Evolutionary conservation across 2,113 vertebrate species (phyloP).

Genomic region (Acanthisitta chloris): DNA sequence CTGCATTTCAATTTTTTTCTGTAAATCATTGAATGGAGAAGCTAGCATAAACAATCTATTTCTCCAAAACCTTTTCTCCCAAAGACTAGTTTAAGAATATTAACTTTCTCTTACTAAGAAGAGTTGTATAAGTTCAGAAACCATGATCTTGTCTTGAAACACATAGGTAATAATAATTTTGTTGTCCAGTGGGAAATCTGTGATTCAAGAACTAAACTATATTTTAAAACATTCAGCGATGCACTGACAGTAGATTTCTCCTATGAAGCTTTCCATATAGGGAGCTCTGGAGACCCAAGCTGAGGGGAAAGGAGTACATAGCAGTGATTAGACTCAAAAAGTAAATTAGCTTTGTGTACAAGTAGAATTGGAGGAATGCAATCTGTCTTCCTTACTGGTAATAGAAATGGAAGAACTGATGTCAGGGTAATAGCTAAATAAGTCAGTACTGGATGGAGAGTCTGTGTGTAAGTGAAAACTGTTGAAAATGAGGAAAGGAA

Average conservation of each 20-base stretch:
- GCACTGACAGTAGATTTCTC: not conserved
- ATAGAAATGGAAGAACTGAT: not conserved
- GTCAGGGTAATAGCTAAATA: not conserved
- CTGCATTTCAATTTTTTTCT: not conserved
- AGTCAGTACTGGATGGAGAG: not conserved
- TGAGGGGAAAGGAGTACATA: fast-evolving
- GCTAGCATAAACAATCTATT: not conserved
- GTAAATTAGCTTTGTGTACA: not conserved
- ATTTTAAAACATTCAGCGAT: not conserved
- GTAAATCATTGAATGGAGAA: not conserved
- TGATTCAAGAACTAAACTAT: not conserved
- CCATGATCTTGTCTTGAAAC: not conserved
- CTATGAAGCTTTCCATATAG: not conserved
- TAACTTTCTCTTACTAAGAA: not conserved
- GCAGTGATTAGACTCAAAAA: not conserved
- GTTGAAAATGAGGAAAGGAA: not conserved
- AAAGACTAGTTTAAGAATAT: not conserved
- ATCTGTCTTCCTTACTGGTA: not conserved
- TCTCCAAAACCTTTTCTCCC: not conserved
- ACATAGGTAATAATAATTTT: not conserved
- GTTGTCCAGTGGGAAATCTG: not conserved
- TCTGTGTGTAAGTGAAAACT: not conserved
- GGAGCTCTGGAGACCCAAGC: not conserved
- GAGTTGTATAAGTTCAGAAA: not conserved
- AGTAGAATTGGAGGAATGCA: not conserved